Evolutionary conservation across 2,888 invertebrate species (phyloP), one percentile per base, ranked within the genome.

Genomic region (Drosophila parthenogenetica): DNA sequence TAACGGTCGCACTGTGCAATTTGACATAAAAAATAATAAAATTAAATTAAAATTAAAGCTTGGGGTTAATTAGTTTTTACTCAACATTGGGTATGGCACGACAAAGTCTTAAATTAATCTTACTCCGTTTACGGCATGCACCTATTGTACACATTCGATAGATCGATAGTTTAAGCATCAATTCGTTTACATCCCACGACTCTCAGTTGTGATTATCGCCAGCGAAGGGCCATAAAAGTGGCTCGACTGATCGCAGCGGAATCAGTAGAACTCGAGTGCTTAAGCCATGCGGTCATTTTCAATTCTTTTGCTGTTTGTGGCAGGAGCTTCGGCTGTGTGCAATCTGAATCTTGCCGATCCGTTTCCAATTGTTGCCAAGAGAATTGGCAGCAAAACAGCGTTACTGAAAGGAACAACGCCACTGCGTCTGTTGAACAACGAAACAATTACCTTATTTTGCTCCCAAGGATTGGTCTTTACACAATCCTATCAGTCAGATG

Each of bases 381-480:
- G 2, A n/a, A 58, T 76, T 35, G 78, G 76, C 16, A 77, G 73
- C 46, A 60, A 50, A n/a, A 55, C 59, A n/a, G 64, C 46, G 2
- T 43, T 76, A 5, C 19, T 77, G 0, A 61, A 45, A 39, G 17
- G 4, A 8, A 0, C 1, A 2, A 2, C 53, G 3, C 0, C 5
- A 0, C 54, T 3, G 0, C 19, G 11, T 1, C n/a, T 78, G 7
- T 10, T 25, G 5, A 0, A 0, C 7, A 73, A 78, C 13, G 76
- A 77, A 11, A 50, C 65, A 3, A 37, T 43, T 0, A 61, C 45
- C 3, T 29, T 78, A 8, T 74, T 69, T 17, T 78, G 76, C 10
- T 63, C 66, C 0, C 14, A 14, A 14, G 46, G 57, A 2, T 2
- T 57, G 0, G 2, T 7, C 11, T 11, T 45, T n/a, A 35, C 40